Conservation (phyloP, 2,113 vertebrate species). For the Callopanchax toddi region DNA sequence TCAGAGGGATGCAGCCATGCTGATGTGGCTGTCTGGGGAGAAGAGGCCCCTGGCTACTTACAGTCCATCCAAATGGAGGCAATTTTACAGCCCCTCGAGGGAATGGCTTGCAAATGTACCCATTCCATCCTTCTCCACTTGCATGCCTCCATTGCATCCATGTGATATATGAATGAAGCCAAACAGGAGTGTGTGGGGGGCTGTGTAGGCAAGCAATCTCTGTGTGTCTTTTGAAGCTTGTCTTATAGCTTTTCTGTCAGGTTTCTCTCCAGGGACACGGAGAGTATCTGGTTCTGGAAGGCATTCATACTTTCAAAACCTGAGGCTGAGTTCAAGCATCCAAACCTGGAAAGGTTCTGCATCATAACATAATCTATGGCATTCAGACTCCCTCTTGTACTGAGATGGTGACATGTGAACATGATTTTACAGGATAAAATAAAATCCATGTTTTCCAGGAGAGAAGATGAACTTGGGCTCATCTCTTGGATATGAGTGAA, state of each 20-base stretch:
- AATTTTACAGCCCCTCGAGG: conserved; percentile 66
- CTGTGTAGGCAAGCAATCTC: conserved; percentile 65
- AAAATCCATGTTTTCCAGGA: conserved; percentile 9
- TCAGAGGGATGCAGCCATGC: conserved; percentile 40
- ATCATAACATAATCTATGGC: conserved; percentile 19
- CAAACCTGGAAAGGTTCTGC: conserved; percentile 25
- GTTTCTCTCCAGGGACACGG: conserved; percentile 68
- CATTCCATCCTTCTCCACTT: conserved; percentile 39
- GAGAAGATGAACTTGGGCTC: not conserved
- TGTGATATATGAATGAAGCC: conserved; percentile 58
- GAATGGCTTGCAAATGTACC: conserved; percentile 69
- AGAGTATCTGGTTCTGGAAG: conserved; percentile 60
- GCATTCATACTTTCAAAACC: conserved; percentile 40
- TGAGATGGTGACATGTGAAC: conserved; percentile 20
- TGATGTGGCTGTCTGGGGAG: conserved; percentile 36
- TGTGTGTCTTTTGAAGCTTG: conserved; percentile 71
- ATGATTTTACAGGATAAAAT: not conserved
- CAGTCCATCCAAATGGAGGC: conserved; percentile 69
- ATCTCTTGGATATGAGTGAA: not conserved
- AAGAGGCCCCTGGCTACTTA: conserved; percentile 51
- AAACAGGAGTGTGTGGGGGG: conserved; percentile 34
- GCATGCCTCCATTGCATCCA: conserved; percentile 45
- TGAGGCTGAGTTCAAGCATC: conserved; percentile 38
- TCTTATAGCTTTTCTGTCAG: conserved; percentile 75
- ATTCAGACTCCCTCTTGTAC: conserved; percentile 11